These are phyloP conservation scores for Macroteleia sp. DNA, from an alignment of 2,888 invertebrate genomes.

Conservation along the genomic window DNA sequence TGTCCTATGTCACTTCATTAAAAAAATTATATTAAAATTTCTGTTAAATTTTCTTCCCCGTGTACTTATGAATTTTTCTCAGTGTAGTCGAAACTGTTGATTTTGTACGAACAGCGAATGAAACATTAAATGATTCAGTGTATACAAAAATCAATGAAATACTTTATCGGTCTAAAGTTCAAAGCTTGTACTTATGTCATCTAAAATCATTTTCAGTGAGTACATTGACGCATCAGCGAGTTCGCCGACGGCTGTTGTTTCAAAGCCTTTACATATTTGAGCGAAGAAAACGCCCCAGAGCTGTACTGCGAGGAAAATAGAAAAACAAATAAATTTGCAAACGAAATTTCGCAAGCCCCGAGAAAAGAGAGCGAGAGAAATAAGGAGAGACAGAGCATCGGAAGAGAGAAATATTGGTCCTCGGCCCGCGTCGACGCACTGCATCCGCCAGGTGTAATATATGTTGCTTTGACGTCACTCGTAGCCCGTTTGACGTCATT, in stretches of 20 bases:
- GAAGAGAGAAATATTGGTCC: constrained; percentile 43
- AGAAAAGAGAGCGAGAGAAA: constrained; percentile 13
- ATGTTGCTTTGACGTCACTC: constrained; percentile 77
- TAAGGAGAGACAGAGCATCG: not conserved
- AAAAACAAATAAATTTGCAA: constrained; percentile 37
- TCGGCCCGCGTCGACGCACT: constrained; percentile 66
- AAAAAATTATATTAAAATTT: too few relatives aligned
- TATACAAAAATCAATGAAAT: constrained; percentile 24
- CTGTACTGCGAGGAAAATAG: constrained; percentile 17
- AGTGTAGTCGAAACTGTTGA: too few relatives aligned
- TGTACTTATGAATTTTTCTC: too few relatives aligned
- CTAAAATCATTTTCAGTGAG: constrained; percentile 40
- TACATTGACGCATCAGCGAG: constrained; percentile 25
- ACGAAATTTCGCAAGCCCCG: constrained; percentile 57
- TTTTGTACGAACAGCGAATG: too few relatives aligned
- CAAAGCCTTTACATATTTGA: constrained; percentile 10
- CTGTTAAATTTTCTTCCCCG: too few relatives aligned
- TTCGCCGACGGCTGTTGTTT: constrained; percentile 16
- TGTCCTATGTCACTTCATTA: too few relatives aligned
- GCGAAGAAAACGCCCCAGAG: constrained; percentile 26
- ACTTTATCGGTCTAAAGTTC: constrained; percentile 9
- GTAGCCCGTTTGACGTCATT: constrained; percentile 78
- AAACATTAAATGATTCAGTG: too few relatives aligned
- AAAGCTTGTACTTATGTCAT: constrained; percentile 21
- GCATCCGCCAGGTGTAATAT: constrained; percentile 69